Percentiles rank a stretch among this genome's conserved stretches.
Conservation (phyloP, 2,797 vertebrate genomes). For the Microchirus variegatus region DNA sequence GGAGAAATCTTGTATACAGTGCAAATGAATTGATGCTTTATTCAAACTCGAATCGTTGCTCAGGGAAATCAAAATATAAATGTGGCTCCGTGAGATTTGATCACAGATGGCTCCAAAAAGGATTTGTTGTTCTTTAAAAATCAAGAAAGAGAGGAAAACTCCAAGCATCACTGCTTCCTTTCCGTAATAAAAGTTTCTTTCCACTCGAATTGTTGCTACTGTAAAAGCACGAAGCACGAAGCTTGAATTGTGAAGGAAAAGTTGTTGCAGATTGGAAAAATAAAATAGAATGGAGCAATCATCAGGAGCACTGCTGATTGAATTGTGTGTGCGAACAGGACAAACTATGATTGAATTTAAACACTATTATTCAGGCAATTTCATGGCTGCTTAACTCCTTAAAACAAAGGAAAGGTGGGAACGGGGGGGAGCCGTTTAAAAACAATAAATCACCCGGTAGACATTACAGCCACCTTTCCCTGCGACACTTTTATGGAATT, state of each 20-base stretch:
- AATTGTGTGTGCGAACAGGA: constrained; percentile 70
- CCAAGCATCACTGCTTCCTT: constrained; percentile 3
- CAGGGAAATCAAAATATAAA: constrained; percentile 68
- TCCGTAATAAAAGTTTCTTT: constrained; percentile 26
- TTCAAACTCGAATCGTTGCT: constrained; percentile 50
- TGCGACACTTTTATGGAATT: constrained; percentile 90
- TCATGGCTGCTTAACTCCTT: constrained; percentile 93
- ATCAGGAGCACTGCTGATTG: constrained; percentile 59
- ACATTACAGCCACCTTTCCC: constrained; percentile 85
- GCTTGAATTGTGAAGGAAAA: constrained; percentile 48
- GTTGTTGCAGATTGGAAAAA: constrained; percentile 63
- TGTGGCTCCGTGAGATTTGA: constrained; percentile 60
- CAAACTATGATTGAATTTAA: constrained; percentile 93
- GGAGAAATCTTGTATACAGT: no score
- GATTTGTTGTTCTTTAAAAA: no score
- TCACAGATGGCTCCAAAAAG: not conserved
- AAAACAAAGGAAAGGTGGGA: constrained; percentile 76
- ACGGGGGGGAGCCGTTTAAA: constrained; percentile 84
- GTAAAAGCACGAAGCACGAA: constrained; percentile 39
- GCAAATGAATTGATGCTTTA: no score
- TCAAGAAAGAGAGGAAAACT: not conserved
- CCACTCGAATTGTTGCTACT: constrained; percentile 39
- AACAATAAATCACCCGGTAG: constrained; percentile 91
- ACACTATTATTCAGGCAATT: constrained; percentile 96
- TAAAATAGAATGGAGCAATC: constrained; percentile 72